Evolutionary conservation across 92 coral and sea anemone species (phyloP).

Genomic region (Nematostella vectensis): DNA sequence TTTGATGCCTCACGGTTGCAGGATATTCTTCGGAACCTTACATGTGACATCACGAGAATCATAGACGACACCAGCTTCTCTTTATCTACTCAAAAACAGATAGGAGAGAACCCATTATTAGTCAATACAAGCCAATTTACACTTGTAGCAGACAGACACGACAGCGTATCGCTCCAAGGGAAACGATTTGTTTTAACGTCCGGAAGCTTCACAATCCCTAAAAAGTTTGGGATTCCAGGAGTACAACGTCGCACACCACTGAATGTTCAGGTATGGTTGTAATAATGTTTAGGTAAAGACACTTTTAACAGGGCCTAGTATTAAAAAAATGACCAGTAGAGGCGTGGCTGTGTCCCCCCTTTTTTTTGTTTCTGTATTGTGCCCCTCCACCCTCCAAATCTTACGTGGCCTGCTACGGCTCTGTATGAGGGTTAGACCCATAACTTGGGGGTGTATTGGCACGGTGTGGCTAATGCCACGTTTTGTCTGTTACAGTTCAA

Average conservation of each 20-base stretch:
- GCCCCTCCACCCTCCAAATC: too few relatives aligned
- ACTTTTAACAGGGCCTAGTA: too few relatives aligned
- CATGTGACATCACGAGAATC: background rate
- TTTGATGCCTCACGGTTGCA: background rate
- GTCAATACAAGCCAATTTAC: background rate
- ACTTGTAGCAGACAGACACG: constrained; percentile 4
- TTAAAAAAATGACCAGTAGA: too few relatives aligned
- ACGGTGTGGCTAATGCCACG: too few relatives aligned
- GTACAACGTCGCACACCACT: background rate
- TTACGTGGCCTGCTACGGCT: too few relatives aligned
- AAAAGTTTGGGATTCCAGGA: background rate
- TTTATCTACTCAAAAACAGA: constrained; percentile 4
- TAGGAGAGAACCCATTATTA: constrained; percentile 12
- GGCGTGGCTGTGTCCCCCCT: too few relatives aligned
- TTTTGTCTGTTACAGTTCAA: too few relatives aligned
- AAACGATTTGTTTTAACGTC: background rate
- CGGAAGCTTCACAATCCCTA: background rate
- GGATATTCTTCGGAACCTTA: background rate
- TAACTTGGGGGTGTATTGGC: too few relatives aligned
- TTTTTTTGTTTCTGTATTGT: too few relatives aligned
- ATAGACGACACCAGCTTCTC: constrained; percentile 6
- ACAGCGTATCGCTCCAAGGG: constrained; percentile 1
- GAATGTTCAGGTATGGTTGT: constrained; percentile 1
- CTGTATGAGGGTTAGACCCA: too few relatives aligned
- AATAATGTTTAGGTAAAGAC: too few relatives aligned